Percentiles rank a stretch among this genome's conserved stretches.
Conservation (phyloP, 2,888 invertebrate genomes). For the Crematogaster levior region DNA sequence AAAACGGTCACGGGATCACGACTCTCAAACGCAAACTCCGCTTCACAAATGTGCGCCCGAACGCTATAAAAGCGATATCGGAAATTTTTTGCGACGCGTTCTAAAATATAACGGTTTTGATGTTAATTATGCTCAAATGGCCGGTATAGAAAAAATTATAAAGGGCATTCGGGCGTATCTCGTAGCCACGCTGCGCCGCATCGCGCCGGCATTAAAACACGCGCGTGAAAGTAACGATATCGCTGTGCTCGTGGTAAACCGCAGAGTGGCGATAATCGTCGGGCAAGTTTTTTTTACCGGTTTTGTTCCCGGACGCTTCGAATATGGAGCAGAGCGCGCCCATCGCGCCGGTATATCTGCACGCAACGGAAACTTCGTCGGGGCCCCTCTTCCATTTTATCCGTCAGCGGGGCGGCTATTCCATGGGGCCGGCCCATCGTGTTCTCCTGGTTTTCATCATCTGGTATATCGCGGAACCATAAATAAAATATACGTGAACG, state of each 20-base stretch:
- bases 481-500: constrained; percentile 64
- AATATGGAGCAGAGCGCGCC: constrained; percentile 43
- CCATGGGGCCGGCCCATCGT: constrained; percentile 32
- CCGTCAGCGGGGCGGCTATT: constrained; percentile 51
- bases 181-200: constrained; percentile 7
- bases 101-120: constrained; percentile 49
- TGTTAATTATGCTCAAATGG: constrained; percentile 50
- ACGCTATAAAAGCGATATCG: constrained; percentile 35
- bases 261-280: constrained; percentile 56
- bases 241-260: constrained; percentile 33
- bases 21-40: background rate
- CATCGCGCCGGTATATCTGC: constrained; percentile 54
- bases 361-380: constrained; percentile 72
- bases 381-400: constrained; percentile 52
- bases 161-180: constrained; percentile 52
- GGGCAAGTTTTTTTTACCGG: constrained; percentile 46
- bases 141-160: constrained; percentile 29
- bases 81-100: constrained; percentile 38
- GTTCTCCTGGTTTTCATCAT: constrained; percentile 51
- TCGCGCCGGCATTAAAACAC: constrained; percentile 38
- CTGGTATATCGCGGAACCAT: constrained; percentile 55
- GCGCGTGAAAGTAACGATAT: constrained; percentile 39
- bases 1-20: background rate
- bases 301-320: constrained; percentile 58
- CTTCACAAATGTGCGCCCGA: background rate